Percentiles rank a stretch among this genome's conserved stretches.
phyloP scores from a whole-genome alignment of 2,888 invertebrate genomes.

The Leptothorax acervorum region DNA sequence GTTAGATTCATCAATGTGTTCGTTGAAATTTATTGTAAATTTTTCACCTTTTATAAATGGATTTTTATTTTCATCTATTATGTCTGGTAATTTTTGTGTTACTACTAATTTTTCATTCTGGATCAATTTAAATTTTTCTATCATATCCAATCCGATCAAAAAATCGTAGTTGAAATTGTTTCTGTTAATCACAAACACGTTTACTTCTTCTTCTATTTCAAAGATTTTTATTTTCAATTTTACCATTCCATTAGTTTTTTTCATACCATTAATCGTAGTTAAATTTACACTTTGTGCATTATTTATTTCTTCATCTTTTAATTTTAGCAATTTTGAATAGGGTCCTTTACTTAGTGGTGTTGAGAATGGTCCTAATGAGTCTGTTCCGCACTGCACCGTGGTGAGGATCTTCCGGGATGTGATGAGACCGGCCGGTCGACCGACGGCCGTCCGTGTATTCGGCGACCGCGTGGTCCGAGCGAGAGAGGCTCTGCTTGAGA shows the following conservation, averaged over 20 bases:
- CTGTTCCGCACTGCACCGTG: too few relatives aligned
- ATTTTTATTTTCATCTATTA: neutral
- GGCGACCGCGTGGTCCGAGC: too few relatives aligned
- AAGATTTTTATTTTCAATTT: slow-evolving; percentile 64
- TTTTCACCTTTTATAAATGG: neutral
- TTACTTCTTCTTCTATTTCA: slow-evolving; percentile 62
- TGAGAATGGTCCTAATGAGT: too few relatives aligned
- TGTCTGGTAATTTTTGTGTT: too few relatives aligned
- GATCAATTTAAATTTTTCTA: neutral
- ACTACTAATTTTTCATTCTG: neutral
- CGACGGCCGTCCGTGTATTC: too few relatives aligned
- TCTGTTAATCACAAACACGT: slow-evolving; percentile 64
- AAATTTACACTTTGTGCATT: neutral
- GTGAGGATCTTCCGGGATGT: too few relatives aligned
- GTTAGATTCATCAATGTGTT: slow-evolving; percentile 29
- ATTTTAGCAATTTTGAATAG: neutral
- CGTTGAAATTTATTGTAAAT: slow-evolving; percentile 61
- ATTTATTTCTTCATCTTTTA: neutral
- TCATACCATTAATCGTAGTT: slow-evolving; percentile 15
- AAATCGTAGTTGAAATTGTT: neutral
- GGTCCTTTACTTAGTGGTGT: too few relatives aligned
- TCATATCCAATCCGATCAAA: neutral
- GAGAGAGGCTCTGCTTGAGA: too few relatives aligned
- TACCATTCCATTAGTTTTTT: slow-evolving; percentile 64
- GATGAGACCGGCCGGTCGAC: too few relatives aligned